Conservation (phyloP, 2,888 invertebrate genomes). For the Tetranychus piercei region DNA sequence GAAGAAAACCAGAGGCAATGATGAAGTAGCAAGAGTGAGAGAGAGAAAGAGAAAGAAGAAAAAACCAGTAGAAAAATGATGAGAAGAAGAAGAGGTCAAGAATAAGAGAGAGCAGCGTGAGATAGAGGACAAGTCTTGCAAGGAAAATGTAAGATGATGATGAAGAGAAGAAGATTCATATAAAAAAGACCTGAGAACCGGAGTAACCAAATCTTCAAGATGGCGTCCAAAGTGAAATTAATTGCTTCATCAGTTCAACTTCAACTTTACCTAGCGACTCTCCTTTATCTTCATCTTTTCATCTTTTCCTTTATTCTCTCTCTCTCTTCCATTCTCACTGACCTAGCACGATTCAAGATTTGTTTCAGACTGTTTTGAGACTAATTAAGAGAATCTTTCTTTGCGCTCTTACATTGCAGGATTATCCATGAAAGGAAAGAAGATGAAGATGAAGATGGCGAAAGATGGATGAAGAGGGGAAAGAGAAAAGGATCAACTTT, state of each 20-base stretch:
- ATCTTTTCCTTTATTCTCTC: background rate
- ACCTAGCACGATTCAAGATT: background rate
- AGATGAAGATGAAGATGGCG: background rate
- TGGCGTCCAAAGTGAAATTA: background rate
- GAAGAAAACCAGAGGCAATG: background rate
- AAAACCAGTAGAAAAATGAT: constrained; percentile 4
- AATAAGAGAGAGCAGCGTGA: constrained; percentile 2
- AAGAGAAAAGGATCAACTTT: background rate
- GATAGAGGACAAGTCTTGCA: background rate
- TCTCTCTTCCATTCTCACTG: constrained; percentile 4
- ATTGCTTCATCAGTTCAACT: background rate
- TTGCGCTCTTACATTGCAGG: background rate
- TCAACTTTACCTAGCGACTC: background rate
- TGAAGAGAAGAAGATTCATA: background rate
- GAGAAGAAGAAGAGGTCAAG: constrained; percentile 4
- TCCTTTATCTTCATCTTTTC: constrained; percentile 1
- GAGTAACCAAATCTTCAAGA: background rate
- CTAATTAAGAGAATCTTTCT: background rate
- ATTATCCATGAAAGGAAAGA: background rate
- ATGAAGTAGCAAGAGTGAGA: too few species aligned
- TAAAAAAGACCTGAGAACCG: background rate
- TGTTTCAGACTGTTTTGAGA: background rate
- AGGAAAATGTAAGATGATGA: background rate
- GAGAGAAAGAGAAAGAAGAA: background rate
- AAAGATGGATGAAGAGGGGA: background rate